phyloP scores from a whole-genome alignment of 2,797 vertebrate species.

The Etheostoma perlongum region DNA sequence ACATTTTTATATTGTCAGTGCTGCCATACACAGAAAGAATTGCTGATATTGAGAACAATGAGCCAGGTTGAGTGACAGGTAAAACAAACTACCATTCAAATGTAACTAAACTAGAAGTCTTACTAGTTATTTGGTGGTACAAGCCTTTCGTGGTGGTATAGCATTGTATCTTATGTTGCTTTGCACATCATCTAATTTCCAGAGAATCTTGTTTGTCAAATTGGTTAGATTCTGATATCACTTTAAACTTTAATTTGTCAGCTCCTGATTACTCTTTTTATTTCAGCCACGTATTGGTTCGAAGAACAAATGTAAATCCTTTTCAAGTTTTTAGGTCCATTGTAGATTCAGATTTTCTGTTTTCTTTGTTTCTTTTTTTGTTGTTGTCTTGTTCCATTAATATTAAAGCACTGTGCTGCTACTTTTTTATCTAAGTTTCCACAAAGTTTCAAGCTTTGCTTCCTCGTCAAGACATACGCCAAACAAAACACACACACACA shows the following conservation, averaged over 20 bases:
- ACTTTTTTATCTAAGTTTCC: constrained; percentile 22
- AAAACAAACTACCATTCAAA: neutral
- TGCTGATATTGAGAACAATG: neutral
- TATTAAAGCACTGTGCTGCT: neutral
- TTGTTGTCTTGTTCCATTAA: neutral
- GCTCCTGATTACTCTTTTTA: neutral
- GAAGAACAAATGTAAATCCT: neutral
- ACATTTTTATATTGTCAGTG: neutral
- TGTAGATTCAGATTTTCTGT: neutral
- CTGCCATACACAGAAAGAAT: neutral
- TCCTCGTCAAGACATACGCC: neutral
- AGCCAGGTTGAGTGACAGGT: neutral
- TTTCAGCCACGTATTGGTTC: neutral
- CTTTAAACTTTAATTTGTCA: neutral
- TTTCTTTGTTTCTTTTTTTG: neutral
- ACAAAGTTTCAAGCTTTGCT: constrained; percentile 38
- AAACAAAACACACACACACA: constrained; percentile 61
- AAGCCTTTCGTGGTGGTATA: neutral
- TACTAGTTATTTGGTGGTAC: no score
- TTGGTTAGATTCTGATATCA: neutral
- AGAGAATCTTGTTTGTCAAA: neutral
- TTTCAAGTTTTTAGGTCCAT: neutral
- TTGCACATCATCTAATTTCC: neutral
- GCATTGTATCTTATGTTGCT: neutral
- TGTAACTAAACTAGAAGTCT: neutral